Base-by-base conservation (phyloP, 1,140 invertebrate species). In the Rhysida immarginata region DNA sequence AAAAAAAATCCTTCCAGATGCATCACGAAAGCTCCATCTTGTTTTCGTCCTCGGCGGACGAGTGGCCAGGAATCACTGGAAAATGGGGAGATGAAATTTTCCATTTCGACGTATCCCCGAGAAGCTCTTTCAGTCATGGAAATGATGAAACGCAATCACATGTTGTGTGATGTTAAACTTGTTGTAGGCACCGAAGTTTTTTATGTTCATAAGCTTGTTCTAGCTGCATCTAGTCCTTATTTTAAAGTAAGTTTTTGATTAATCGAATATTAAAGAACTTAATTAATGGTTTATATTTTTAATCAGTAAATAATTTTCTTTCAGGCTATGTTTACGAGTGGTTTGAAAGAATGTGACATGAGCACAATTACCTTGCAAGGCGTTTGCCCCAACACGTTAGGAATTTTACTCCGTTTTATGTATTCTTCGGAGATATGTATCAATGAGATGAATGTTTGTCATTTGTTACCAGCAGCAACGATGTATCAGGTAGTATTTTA, bases 191-290 rank as follows among this genome's bases (percentile, higher is more conserved):
- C 78, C 14, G 84, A 90, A 66, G 69, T 85, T 20, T 93, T 95
- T 67, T 82, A 86, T 62, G 90, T 86, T 2, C 93, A 96, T 68
- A 84, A 90, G 74, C 82, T 94, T 16, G 83, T 96, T 25, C 73
- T 96, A 43, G 90, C 92, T 2, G 87, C 91, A 1, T 87, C 85
- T 55, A 94, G 91, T 73, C 91, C 91, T 1, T 96, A 95, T 69
- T 96, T 96, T 66, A 90, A 92, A 74, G 84, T 85, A 68, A 69
- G 60, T 64, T 71, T 11, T 23, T 35, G n/a, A n/a, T n/a, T n/a
- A n/a, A n/a, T n/a, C n/a, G n/a, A n/a, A n/a, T n/a, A n/a, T n/a
- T n/a, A n/a, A n/a, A n/a, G n/a, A n/a, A n/a, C n/a, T n/a, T n/a
- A n/a, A n/a, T n/a, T n/a, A n/a, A n/a, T n/a, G n/a, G n/a, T n/a